A percentile compares a stretch with the other conserved stretches of the same genome.
These are phyloP conservation scores for Temnopleurus reevesii DNA, from an alignment of 53 echinoderm and acorn worm genomes.

Conservation along the genomic window DNA sequence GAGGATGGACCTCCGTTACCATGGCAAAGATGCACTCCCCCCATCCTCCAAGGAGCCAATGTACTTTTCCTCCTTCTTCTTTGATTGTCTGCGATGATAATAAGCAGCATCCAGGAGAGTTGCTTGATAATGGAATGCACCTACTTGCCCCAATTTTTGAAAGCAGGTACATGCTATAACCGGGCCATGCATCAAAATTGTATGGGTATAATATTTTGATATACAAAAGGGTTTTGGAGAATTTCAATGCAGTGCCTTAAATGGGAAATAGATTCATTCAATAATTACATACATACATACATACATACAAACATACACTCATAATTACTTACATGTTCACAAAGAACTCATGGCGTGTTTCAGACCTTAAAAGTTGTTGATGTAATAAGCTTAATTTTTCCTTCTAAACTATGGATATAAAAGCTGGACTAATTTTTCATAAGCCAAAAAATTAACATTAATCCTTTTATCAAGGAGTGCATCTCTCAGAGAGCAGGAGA, in stretches of 20 bases:
- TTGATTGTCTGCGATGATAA: constrained; percentile 6
- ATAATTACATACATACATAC: too few species aligned
- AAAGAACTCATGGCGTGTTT: background rate
- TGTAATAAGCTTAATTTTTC: background rate
- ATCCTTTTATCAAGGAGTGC: too few species aligned
- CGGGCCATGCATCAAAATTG: background rate
- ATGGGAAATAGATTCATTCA: background rate
- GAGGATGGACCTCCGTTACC: background rate
- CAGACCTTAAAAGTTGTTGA: background rate
- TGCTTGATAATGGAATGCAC: background rate
- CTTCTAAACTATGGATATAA: background rate
- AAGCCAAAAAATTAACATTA: too few species aligned
- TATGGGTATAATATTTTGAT: background rate
- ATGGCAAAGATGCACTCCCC: background rate
- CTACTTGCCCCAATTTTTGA: background rate
- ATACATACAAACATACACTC: too few species aligned
- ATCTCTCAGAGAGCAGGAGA: too few species aligned
- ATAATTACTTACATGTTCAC: too few species aligned
- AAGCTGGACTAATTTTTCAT: too few species aligned
- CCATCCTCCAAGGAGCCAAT: background rate
- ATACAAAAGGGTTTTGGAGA: background rate
- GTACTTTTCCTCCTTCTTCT: constrained; percentile 22
- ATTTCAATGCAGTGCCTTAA: background rate
- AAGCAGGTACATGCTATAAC: background rate
- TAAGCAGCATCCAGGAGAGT: background rate